phyloP scores from a whole-genome alignment of 2,797 vertebrate species.

The Anisognathus igniventris region DNA sequence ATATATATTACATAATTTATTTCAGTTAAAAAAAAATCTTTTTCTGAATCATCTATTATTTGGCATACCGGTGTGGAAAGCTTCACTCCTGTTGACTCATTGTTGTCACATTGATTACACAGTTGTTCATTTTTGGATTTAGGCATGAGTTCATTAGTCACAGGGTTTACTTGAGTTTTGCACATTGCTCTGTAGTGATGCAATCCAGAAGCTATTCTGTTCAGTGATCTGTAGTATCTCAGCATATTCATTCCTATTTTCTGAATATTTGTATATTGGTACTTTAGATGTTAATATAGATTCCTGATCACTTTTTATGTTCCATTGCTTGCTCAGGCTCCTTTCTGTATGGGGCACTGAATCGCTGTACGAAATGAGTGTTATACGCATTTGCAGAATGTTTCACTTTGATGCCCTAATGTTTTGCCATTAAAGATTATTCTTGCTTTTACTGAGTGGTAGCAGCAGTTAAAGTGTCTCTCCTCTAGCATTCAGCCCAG shows the following conservation, averaged over 20 bases:
- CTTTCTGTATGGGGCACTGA: background rate
- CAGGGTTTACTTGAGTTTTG: background rate
- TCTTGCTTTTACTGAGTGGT: background rate
- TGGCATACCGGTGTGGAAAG: background rate
- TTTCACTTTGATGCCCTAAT: background rate
- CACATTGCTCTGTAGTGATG: background rate
- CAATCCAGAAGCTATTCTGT: background rate
- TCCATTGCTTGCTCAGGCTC: background rate
- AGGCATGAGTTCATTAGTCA: background rate
- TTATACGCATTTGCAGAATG: background rate
- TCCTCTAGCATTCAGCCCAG: background rate
- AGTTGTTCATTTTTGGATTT: background rate
- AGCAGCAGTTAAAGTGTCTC: background rate
- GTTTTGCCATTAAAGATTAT: background rate
- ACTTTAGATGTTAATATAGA: background rate
- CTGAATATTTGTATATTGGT: background rate
- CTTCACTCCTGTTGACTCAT: background rate
- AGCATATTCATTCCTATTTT: background rate
- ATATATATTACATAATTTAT: background rate
- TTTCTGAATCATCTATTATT: background rate
- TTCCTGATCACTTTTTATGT: background rate
- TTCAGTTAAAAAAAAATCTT: fast-evolving
- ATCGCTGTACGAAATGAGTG: background rate
- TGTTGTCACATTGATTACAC: background rate
- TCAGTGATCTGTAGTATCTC: background rate